Conservation (phyloP, 2,888 invertebrate species). For the Epistrophe grossulariae region DNA sequence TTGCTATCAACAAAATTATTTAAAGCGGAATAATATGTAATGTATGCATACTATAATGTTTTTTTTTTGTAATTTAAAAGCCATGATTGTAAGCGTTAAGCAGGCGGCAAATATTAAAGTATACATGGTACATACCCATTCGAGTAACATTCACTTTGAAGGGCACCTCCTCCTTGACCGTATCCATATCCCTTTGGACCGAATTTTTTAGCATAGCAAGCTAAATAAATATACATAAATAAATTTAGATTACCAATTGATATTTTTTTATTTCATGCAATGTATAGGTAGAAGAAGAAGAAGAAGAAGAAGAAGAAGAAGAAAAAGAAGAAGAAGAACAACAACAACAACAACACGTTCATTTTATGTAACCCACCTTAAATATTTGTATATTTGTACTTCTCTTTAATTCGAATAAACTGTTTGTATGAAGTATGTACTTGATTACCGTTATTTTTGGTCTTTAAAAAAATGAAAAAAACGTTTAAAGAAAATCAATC, state of each 20-base stretch:
- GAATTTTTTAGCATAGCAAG: slow-evolving; percentile 98
- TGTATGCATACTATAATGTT: neutral
- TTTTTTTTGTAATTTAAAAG: neutral
- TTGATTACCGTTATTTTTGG: too few relatives aligned
- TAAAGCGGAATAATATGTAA: neutral
- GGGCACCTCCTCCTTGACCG: slow-evolving; percentile 97
- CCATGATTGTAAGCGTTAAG: neutral
- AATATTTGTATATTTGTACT: too few relatives aligned
- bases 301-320: too few relatives aligned
- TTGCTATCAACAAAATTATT: neutral
- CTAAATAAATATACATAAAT: slow-evolving; percentile 84
- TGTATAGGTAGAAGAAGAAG: too few relatives aligned
- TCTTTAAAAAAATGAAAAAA: too few relatives aligned
- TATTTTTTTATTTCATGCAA: neutral
- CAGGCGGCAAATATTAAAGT: neutral
- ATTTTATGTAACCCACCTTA: too few relatives aligned
- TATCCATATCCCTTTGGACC: slow-evolving; percentile 99
- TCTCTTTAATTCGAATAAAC: too few relatives aligned
- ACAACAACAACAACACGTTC: too few relatives aligned
- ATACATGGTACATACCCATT: slow-evolving; percentile 85
- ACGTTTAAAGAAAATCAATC: too few relatives aligned
- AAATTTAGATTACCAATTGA: neutral
- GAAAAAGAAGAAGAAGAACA: too few relatives aligned
- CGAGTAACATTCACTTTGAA: slow-evolving; percentile 94
- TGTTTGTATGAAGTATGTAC: too few relatives aligned